Conservation (phyloP, 2,888 invertebrate genomes). For the Nemurella pictetii region DNA sequence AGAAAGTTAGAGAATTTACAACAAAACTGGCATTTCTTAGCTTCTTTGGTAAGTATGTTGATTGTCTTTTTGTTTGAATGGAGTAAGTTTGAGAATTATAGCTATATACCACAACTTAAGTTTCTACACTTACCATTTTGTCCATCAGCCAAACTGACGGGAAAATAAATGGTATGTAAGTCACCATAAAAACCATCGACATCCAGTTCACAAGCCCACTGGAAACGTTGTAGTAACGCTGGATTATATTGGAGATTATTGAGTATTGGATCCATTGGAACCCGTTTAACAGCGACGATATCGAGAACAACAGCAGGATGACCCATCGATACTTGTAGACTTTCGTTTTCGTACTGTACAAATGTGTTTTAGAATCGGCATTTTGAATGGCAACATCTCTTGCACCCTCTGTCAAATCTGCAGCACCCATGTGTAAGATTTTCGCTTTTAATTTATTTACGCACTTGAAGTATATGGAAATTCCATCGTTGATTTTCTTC, state of each 20-base stretch:
- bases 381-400: not conserved
- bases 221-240: slow-evolving; percentile 75
- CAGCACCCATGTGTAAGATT: not conserved
- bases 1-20: no score
- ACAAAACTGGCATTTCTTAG: no score
- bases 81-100: no score
- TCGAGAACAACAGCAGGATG: slow-evolving; percentile 81
- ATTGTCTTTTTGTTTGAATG: no score
- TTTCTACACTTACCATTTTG: slow-evolving; percentile 81
- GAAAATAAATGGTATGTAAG: slow-evolving; percentile 95
- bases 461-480: not conserved
- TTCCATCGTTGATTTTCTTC: not conserved
- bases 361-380: not conserved
- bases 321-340: slow-evolving; percentile 75
- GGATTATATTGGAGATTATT: slow-evolving; percentile 85
- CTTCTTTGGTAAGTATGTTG: no score
- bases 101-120: no score
- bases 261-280: slow-evolving; percentile 98
- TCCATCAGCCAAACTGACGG: slow-evolving; percentile 96
- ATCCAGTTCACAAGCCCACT: slow-evolving; percentile 87
- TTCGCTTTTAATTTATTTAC: not conserved
- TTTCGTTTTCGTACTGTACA: slow-evolving; percentile 46
- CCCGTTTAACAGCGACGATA: slow-evolving; percentile 88
- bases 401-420: not conserved
- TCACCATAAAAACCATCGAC: slow-evolving; percentile 96